Evolutionary conservation across 2,888 invertebrate genomes (phyloP), one percentile per base, ranked within the genome.

Genomic region (Tipula confusa): DNA sequence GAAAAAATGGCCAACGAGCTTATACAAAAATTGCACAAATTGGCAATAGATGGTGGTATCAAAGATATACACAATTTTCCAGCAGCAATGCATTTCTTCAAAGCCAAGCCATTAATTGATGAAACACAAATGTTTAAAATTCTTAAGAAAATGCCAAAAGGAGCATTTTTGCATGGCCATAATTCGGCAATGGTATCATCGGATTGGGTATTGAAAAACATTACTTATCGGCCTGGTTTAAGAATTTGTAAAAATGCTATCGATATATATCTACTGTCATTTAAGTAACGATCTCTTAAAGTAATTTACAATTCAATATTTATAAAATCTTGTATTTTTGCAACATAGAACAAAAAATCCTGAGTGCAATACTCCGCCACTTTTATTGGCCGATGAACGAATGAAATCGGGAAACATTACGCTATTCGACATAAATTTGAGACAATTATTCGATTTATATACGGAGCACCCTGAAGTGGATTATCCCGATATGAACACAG

Each of bases 391-490:
- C 28, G 87, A 88, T 0, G 88, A 88, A 90, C 83, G 91, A 87
- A 11, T 88, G 89, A 87, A 86, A 84, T 84, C 91, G 0, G 84
- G 86, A 0, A 90, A 91, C 83, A 87, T 89, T 0, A 86, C 86
- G 0, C 84, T 88, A 9, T 92, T 94, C 84, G 92, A 94, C 86
- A 87, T 86, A 0, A 88, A 90, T 38, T 88, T 95, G 82, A 90
- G 90, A 80, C 89, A 89, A n/a, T 88, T 90, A 29, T 89, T 95
- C 83, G 92, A 93, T 6, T 88, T 95, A 84, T 90, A 91, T 13
- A 91, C 91, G 0, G 88, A 91, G 0, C 87, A 92, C 84, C 91
- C 91, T 1, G 91, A 90, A 83, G 89, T 87, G 84, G 89, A 87
- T 87, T 86, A 89, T 86, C 86, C 87, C 0, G 86, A 88, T 0